Evolutionary conservation across 2,888 invertebrate species (phyloP).

Genomic region (Coecobrya sp.): DNA sequence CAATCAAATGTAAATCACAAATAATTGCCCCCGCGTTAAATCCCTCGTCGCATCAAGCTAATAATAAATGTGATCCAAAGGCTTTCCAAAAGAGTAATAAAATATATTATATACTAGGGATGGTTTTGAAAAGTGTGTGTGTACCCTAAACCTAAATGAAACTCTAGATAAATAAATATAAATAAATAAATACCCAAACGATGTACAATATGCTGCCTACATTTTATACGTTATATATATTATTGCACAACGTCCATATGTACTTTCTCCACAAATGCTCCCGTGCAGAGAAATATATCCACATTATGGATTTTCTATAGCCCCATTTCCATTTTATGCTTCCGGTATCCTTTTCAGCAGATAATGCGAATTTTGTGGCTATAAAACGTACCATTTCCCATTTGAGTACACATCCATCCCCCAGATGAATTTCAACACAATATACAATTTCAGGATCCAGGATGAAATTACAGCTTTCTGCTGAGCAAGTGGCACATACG

Average conservation of each 20-base stretch:
- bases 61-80: conserved; percentile 51
- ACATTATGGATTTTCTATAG: conserved; percentile 29
- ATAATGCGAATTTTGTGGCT: conserved; percentile 39
- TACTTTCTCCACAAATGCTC: not conserved
- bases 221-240: no score
- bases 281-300: not conserved
- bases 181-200: not conserved
- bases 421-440: conserved; percentile 33
- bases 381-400: conserved; percentile 6
- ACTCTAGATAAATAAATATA: conserved; percentile 14
- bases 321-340: conserved; percentile 56
- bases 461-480: conserved; percentile 69
- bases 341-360: conserved; percentile 69
- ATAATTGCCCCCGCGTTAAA: conserved; percentile 66
- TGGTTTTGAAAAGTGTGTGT: not conserved
- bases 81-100: conserved; percentile 43
- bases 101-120: conserved; percentile 14
- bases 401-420: not conserved
- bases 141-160: not conserved
- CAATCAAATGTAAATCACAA: conserved; percentile 76
- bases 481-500: conserved; percentile 26
- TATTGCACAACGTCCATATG: not conserved
- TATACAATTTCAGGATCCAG: conserved; percentile 52
- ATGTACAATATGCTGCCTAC: not conserved
- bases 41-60: conserved; percentile 61